A percentile compares a stretch with the other conserved stretches of the same genome.
phyloP scores from a whole-genome alignment of 2,797 vertebrate species.

The Ficedula albicollis region DNA sequence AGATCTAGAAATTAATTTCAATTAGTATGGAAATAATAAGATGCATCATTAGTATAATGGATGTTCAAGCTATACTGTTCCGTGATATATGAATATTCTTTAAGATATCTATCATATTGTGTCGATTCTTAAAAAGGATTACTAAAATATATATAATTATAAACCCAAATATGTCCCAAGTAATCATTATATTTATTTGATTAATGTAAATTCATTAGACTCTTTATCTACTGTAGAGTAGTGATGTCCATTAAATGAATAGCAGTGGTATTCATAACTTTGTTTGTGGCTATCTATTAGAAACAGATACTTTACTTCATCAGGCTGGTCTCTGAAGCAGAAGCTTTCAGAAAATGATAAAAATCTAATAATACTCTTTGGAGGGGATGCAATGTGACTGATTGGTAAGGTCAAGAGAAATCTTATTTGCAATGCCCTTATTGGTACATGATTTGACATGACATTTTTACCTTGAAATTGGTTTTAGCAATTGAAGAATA shows the following conservation, averaged over 20 bases:
- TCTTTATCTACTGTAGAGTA: constrained; percentile 71
- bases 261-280: constrained; percentile 75
- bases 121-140: background rate
- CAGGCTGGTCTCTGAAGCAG: constrained; percentile 68
- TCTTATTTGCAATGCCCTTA: constrained; percentile 81
- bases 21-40: background rate
- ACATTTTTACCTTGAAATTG: constrained; percentile 82
- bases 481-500: constrained; percentile 81
- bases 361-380: constrained; percentile 80
- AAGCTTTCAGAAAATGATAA: constrained; percentile 79
- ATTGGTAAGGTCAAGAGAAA: constrained; percentile 81
- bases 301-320: constrained; percentile 77
- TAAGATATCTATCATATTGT: constrained; percentile 18
- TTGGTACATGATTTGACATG: constrained; percentile 79
- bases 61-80: background rate
- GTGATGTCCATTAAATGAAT: constrained; percentile 76
- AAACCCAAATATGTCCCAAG: constrained; percentile 6
- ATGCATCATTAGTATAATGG: background rate
- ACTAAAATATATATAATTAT: background rate
- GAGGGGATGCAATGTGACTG: constrained; percentile 80
- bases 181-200: constrained; percentile 64
- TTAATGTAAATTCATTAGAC: constrained; percentile 73
- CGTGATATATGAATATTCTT: background rate
- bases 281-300: constrained; percentile 78
- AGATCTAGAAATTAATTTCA: constrained; percentile 6